Conservation (phyloP, 2,888 invertebrate genomes). For the Lasioglossum calceatum region DNA sequence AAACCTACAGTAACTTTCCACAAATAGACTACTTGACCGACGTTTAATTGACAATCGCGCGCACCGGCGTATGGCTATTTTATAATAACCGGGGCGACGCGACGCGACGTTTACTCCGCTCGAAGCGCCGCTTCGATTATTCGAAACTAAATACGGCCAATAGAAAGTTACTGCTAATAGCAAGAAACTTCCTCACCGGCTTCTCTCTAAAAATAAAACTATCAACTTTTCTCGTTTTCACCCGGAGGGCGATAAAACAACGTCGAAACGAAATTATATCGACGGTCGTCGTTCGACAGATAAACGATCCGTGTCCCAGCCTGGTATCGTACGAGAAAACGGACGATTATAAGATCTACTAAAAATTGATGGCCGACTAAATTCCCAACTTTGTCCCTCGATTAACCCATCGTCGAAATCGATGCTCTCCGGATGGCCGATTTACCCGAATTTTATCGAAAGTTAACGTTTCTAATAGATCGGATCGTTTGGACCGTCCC, state of each 20-base stretch:
- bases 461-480: background rate
- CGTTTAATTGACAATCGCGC: conserved; percentile 47
- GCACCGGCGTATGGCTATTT: conserved; percentile 11
- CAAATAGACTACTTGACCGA: conserved; percentile 56
- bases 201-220: background rate
- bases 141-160: background rate
- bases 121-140: background rate
- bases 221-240: background rate
- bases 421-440: background rate
- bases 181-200: background rate
- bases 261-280: background rate
- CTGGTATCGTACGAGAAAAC: background rate
- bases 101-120: background rate
- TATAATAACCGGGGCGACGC: conserved; percentile 12
- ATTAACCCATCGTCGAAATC: background rate
- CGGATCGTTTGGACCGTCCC: background rate
- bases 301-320: background rate
- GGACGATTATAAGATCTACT: background rate
- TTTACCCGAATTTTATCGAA: background rate
- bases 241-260: background rate
- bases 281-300: background rate
- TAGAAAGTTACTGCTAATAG: background rate
- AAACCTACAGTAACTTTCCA: conserved; percentile 63
- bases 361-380: background rate
- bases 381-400: background rate